A percentile compares a stretch with the other conserved stretches of the same genome.
Conservation (phyloP, 2,113 vertebrate genomes). For the Oryzias curvinotus region DNA sequence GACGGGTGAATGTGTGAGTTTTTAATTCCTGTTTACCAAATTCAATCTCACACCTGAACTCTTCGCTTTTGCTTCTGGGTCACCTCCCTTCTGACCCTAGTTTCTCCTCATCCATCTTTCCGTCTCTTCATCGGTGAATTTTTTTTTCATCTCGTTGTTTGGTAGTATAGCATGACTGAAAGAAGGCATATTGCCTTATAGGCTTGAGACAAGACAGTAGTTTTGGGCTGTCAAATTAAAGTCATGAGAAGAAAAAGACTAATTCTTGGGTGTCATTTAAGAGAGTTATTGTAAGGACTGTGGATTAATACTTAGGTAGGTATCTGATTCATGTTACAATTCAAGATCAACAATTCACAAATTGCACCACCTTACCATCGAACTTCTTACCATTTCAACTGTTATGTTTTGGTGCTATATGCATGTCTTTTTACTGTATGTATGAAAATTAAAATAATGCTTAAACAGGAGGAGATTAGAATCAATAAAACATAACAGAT, state of each 20-base stretch:
- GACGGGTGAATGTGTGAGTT: conserved; percentile 19
- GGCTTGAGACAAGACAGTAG: conserved; percentile 39
- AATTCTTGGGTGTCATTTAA: no score
- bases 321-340: no score
- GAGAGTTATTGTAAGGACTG: no score
- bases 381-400: no score
- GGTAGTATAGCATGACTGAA: conserved; percentile 16
- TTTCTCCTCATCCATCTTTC: conserved; percentile 2
- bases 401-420: no score
- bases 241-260: conserved; percentile 21
- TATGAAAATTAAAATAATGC: no score
- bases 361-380: no score
- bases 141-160: conserved; percentile 14
- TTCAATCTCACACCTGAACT: conserved; percentile 41
- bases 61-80: conserved; percentile 47
- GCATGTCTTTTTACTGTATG: no score
- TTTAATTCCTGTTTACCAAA: conserved; percentile 26
- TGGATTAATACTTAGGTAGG: no score
- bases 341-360: no score
- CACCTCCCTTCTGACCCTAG: conserved; percentile 15
- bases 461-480: no score
- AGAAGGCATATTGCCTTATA: conserved; percentile 5
- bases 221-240: conserved; percentile 16
- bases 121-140: conserved; percentile 17
- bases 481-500: no score